Evolutionary conservation across 2,888 invertebrate species (phyloP).

Genomic region (Callyntrura guangdongensis): DNA sequence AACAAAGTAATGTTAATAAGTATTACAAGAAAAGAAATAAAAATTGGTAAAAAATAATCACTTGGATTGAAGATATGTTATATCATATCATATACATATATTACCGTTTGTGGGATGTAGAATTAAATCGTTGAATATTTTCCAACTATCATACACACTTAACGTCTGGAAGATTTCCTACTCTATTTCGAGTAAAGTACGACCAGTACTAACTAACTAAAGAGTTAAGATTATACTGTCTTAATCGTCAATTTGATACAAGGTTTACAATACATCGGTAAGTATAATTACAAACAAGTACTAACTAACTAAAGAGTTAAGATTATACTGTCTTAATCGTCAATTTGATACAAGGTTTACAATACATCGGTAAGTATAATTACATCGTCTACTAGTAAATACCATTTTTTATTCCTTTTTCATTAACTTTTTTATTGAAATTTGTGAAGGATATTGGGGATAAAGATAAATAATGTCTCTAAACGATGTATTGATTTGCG

Average conservation of each 20-base stretch:
- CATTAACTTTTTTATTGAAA: too few species aligned
- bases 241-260: too few species aligned
- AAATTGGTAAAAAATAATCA: neutral
- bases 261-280: neutral
- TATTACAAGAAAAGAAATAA: neutral
- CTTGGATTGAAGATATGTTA: neutral
- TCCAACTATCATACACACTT: neutral
- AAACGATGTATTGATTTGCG: slow-evolving; percentile 73
- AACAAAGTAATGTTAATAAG: neutral
- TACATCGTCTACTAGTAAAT: too few species aligned
- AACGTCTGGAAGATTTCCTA: neutral
- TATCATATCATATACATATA: too few species aligned
- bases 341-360: neutral
- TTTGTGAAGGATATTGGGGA: too few species aligned
- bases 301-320: neutral
- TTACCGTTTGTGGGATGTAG: too few species aligned
- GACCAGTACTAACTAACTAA: neutral
- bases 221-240: neutral
- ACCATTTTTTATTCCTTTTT: too few species aligned
- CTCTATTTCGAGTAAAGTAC: neutral
- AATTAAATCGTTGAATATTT: too few species aligned
- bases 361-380: neutral
- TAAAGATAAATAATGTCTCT: neutral
- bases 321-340: neutral
- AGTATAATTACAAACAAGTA: neutral